Evolutionary conservation across 2,797 vertebrate genomes (phyloP).

Genomic region (Lepidocolaptes lacrymiger): DNA sequence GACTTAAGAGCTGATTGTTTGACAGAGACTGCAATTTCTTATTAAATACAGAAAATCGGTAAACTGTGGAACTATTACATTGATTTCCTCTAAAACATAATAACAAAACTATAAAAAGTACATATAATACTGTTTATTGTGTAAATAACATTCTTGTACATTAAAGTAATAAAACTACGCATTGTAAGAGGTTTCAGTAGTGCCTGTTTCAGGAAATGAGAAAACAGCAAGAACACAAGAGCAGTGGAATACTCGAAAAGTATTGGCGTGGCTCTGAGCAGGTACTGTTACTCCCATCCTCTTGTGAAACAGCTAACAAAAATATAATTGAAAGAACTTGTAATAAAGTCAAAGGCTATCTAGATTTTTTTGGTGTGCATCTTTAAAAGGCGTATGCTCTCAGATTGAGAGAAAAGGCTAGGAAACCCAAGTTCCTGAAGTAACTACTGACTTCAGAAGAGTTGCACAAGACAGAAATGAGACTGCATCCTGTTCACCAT

Average conservation of each 20-base stretch:
- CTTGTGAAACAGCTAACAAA: neutral
- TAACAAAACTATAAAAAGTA: neutral
- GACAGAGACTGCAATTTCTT: neutral
- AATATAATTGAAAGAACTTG: neutral
- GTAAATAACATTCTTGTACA: neutral
- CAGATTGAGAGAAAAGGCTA: neutral
- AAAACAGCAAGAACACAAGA: neutral
- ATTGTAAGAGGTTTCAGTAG: neutral
- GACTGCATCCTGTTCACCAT: conserved; percentile 44
- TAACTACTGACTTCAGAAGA: neutral
- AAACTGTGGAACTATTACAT: neutral
- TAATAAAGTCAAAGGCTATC: neutral
- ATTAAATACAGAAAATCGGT: neutral
- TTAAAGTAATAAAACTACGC: neutral
- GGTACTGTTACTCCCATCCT: neutral
- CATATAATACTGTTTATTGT: neutral
- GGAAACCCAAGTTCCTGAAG: neutral
- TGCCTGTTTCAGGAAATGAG: neutral
- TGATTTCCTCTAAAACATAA: neutral
- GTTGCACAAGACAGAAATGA: conserved; percentile 41
- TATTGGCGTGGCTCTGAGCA: neutral
- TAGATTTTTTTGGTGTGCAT: neutral
- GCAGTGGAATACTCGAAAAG: neutral
- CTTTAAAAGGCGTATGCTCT: neutral
- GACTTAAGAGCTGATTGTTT: neutral